Base-by-base conservation (phyloP, 2,797 vertebrate species). In the Sylvia borin region DNA sequence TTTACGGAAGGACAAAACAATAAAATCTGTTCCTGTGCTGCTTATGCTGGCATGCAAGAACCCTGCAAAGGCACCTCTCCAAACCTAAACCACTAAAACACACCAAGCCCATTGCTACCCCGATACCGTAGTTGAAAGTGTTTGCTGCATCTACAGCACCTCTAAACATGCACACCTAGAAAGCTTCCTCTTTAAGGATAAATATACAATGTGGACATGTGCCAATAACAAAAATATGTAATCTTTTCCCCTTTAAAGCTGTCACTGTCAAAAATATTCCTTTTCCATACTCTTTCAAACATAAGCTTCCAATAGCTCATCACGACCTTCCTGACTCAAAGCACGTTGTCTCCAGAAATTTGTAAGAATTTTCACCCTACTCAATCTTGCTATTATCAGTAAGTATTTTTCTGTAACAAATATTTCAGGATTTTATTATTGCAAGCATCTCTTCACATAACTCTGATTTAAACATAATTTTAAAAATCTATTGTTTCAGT, bases 101-200 rank as follows among this genome's bases (percentile, higher is more conserved):
- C 8, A 40, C 10, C 42, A 60, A 80, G 65, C n/a, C 57, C 55
- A 51, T 0, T 2, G n/a, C 38, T 62, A 74, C 34, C 0, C n/a
- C 0, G 1, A 68, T 50, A 54, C 68, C 66, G 88, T 4, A 62
- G 82, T 12, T 58, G 25, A 85, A 91, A 93, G 61, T 21, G 42
- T 80, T 88, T 83, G 81, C 43, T 68, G 10, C 36, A 78, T 11
- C 54, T 64, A 27, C 22, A 85, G 12, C 71, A 89, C 34, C 70
- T 72, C 54, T 57, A 16, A 7, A 64, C 7, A 45, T 0, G 15
- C 13, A 29, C 19, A 81, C 11, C 26, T 38, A 81, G 55, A 66
- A 43, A 86, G 16, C 14, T 88, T 85, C 81, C 57, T 77, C 68
- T 90, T 84, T 74, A 77, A 70, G 21, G 25, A 73, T 43, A 89